Percentiles rank a stretch among this genome's conserved stretches.
These are phyloP conservation scores for Isichthys henryi DNA, from an alignment of 2,113 vertebrate genomes.

Conservation along the genomic window DNA sequence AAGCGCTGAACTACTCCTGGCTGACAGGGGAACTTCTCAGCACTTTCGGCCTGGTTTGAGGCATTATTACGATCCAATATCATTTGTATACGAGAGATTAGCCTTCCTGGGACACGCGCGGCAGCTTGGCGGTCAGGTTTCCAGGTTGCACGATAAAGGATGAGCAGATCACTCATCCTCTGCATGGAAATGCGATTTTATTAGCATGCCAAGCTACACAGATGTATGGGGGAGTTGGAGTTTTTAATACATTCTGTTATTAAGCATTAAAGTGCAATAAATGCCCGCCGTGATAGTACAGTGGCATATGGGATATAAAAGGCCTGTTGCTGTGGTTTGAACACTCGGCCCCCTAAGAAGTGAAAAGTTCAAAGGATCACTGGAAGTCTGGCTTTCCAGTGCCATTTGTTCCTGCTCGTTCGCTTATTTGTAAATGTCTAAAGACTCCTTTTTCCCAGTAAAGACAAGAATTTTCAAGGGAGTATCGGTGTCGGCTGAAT, in stretches of 20 bases:
- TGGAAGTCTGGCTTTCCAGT: background rate
- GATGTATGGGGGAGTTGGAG: background rate
- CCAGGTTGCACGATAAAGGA: background rate
- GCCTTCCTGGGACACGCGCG: background rate
- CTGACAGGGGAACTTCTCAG: constrained; percentile 6
- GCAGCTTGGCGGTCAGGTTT: background rate
- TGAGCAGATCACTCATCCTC: background rate
- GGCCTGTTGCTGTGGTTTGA: background rate
- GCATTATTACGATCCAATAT: background rate
- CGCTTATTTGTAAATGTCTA: background rate
- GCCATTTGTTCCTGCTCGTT: background rate
- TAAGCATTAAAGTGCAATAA: background rate
- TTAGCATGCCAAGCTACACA: background rate
- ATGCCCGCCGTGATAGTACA: background rate
- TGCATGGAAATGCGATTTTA: constrained; percentile 6
- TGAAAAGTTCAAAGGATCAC: background rate
- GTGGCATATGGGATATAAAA: background rate
- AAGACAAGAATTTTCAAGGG: background rate
- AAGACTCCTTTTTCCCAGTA: background rate
- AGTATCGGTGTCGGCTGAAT: background rate
- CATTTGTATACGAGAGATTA: background rate
- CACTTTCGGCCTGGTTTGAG: background rate
- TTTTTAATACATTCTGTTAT: background rate
- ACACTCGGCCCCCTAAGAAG: background rate
- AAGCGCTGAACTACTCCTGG: background rate